Percentiles rank a stretch among this genome's conserved stretches.
These are phyloP conservation scores for Drosophila baimaii DNA, from an alignment of 1,140 invertebrate species.

Conservation along the genomic window DNA sequence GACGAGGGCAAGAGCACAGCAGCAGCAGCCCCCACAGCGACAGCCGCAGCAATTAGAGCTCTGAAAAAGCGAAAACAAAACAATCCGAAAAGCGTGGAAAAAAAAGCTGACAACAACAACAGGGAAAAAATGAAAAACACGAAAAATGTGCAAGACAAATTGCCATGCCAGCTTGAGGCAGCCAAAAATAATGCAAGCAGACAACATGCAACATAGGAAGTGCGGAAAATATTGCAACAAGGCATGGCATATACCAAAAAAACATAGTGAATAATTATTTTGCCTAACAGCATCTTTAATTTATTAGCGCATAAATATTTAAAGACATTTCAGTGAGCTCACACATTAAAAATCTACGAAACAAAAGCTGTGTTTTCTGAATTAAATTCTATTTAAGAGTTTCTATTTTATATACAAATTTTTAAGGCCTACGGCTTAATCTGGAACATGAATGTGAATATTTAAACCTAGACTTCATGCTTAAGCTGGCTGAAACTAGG, in stretches of 20 bases:
- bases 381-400: too few relatives aligned
- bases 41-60: conserved; percentile 76
- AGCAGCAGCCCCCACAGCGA: conserved; percentile 55
- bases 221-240: conserved; percentile 16
- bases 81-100: conserved; percentile 29
- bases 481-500: too few relatives aligned
- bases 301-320: neutral
- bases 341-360: neutral
- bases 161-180: conserved; percentile 52
- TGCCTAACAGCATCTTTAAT: neutral
- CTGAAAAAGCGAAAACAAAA: conserved; percentile 47
- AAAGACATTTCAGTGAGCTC: neutral
- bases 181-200: conserved; percentile 32
- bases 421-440: too few relatives aligned
- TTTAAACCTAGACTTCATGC: too few relatives aligned
- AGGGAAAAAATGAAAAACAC: conserved; percentile 36
- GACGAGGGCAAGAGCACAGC: conserved; percentile 31
- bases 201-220: conserved; percentile 50
- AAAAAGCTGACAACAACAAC: conserved; percentile 26
- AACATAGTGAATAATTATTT: conserved; percentile 1
- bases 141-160: conserved; percentile 53
- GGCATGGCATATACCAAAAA: neutral
- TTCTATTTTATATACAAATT: too few relatives aligned
- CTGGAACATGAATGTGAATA: too few relatives aligned
- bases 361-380: neutral